Evolutionary conservation across 2,797 vertebrate species (phyloP).

Genomic region (Hemibagrus guttatus): DNA sequence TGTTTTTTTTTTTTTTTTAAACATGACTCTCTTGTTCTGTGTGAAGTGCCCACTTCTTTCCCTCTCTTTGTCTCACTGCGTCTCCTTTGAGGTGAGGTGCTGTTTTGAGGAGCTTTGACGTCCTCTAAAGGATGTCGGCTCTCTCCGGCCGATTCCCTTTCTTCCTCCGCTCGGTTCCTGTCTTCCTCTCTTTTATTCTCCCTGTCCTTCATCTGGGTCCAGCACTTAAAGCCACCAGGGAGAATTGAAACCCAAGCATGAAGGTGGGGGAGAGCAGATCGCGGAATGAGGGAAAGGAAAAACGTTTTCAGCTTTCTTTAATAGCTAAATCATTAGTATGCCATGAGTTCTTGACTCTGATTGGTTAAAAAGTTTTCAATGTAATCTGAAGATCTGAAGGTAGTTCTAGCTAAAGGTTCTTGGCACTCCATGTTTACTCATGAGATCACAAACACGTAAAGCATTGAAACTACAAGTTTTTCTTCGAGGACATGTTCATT

Average conservation of each 20-base stretch:
- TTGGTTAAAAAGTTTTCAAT: neutral
- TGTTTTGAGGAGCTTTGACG: conserved; percentile 50
- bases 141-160: conserved; percentile 47
- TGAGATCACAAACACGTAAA: neutral
- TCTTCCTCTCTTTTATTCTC: conserved; percentile 46
- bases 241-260: conserved; percentile 33
- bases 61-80: conserved; percentile 38
- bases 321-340: neutral
- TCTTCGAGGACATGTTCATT: neutral
- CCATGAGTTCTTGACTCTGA: neutral
- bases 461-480: neutral
- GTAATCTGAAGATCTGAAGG: neutral
- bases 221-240: conserved; percentile 46
- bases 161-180: conserved; percentile 48
- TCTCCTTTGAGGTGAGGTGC: conserved; percentile 42
- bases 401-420: neutral
- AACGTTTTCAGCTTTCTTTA: neutral
- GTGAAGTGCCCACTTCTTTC: conserved; percentile 51
- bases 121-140: conserved; percentile 46
- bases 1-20: conserved; percentile 47
- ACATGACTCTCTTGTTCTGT: conserved; percentile 51
- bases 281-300: neutral
- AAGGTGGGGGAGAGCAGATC: conserved; percentile 30
- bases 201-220: conserved; percentile 47
- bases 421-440: neutral